phyloP scores from a whole-genome alignment of 2,797 vertebrate genomes.

The Propithecus perrieri region DNA sequence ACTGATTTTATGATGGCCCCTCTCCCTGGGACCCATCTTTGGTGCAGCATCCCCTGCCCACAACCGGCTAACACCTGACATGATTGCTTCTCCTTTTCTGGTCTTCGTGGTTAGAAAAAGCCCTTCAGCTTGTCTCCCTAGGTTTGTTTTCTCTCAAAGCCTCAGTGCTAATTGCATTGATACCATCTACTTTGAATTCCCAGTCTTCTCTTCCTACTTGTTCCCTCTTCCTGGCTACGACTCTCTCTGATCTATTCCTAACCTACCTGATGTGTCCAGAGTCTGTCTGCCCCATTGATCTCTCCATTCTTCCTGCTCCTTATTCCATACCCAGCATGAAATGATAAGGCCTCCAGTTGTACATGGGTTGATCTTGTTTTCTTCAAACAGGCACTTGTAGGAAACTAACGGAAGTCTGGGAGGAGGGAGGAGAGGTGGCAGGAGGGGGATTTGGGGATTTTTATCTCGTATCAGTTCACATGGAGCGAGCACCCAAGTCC shows the following conservation, averaged over 20 bases:
- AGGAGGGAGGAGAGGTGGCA: neutral
- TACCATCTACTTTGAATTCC: neutral
- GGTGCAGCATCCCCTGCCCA: neutral
- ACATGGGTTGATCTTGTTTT: neutral
- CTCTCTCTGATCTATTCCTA: neutral
- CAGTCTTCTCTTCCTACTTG: neutral
- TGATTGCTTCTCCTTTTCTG: neutral
- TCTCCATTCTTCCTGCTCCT: neutral
- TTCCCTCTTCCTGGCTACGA: neutral
- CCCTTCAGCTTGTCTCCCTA: neutral
- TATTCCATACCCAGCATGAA: neutral
- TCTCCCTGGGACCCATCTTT: neutral
- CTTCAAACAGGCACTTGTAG: neutral
- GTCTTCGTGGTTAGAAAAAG: neutral
- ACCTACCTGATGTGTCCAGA: neutral
- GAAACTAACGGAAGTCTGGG: neutral
- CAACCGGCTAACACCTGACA: neutral
- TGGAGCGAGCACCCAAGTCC: neutral
- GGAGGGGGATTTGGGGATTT: neutral
- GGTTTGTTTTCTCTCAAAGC: neutral
- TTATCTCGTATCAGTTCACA: neutral
- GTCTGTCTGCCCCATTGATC: neutral
- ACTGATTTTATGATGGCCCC: neutral
- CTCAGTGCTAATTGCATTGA: neutral
- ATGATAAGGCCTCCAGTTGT: neutral